Conservation (phyloP, 2,888 invertebrate genomes). For the Hyposoter dolosus region DNA sequence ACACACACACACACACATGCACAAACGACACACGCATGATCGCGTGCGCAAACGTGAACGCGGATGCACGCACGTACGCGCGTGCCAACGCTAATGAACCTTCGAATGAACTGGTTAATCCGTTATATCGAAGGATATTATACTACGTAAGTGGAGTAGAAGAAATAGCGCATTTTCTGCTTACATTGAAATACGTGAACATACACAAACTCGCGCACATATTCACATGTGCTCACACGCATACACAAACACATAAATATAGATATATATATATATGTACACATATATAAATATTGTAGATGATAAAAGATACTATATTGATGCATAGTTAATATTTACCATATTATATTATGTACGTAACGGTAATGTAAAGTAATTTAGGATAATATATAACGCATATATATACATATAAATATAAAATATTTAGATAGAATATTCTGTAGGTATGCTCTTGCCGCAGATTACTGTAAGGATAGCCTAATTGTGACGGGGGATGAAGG, state of each 20-base stretch:
- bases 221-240: background rate
- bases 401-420: conserved; percentile 48
- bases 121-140: conserved; percentile 46
- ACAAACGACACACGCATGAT: background rate
- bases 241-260: background rate
- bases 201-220: background rate
- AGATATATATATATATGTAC: background rate
- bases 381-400: conserved; percentile 40
- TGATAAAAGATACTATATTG: conserved; percentile 69
- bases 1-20: conserved; percentile 9
- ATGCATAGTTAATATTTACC: conserved; percentile 67
- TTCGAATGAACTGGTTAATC: conserved; percentile 22
- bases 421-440: conserved; percentile 69
- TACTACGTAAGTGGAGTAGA: conserved; percentile 40
- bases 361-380: conserved; percentile 63
- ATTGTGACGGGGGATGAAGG: conserved; percentile 42
- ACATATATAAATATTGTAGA: conserved; percentile 66
- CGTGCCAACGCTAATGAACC: background rate
- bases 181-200: conserved; percentile 52
- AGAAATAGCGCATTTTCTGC: conserved; percentile 47
- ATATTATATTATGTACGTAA: conserved; percentile 70
- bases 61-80: background rate
- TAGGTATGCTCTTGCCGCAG: conserved; percentile 64
- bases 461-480: conserved; percentile 52
- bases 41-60: background rate